These are phyloP conservation scores for Manduca sexta DNA, from an alignment of 1,140 invertebrate genomes.

Conservation along the genomic window DNA sequence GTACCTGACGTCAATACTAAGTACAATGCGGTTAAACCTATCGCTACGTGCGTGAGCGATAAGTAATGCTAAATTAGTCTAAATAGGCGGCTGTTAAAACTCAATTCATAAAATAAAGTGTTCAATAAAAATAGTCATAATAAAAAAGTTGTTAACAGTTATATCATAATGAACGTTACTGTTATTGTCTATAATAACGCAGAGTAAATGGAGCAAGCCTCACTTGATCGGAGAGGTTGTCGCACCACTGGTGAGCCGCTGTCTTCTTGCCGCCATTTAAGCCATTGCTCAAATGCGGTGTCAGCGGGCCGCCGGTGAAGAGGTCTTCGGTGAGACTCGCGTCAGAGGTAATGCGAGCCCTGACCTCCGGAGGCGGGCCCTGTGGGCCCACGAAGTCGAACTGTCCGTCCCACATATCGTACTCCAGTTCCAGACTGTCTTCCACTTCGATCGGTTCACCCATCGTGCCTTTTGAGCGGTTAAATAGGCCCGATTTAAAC, in stretches of 20 bases:
- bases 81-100: too few species aligned
- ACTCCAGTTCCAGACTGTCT: constrained; percentile 80
- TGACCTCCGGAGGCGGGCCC: constrained; percentile 34
- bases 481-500: constrained; percentile 65
- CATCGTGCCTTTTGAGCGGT: constrained; percentile 53
- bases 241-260: constrained; percentile 72
- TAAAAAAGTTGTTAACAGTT: too few species aligned
- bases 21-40: too few species aligned
- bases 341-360: constrained; percentile 47
- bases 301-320: constrained; percentile 59
- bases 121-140: too few species aligned
- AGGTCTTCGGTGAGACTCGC: constrained; percentile 61
- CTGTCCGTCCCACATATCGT: constrained; percentile 90
- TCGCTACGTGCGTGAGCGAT: too few species aligned
- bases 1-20: too few species aligned
- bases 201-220: constrained; percentile 19
- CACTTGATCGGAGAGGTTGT: constrained; percentile 74
- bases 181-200: not conserved
- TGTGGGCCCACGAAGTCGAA: constrained; percentile 86
- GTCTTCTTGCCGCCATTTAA: constrained; percentile 74
- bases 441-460: constrained; percentile 61
- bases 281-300: constrained; percentile 62
- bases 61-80: too few species aligned
- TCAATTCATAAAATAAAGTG: too few species aligned
- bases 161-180: too few species aligned